Percentiles rank a stretch among this genome's conserved stretches.
Conservation (phyloP, 2,797 vertebrate species). For the Tragelaphus eurycerus region DNA sequence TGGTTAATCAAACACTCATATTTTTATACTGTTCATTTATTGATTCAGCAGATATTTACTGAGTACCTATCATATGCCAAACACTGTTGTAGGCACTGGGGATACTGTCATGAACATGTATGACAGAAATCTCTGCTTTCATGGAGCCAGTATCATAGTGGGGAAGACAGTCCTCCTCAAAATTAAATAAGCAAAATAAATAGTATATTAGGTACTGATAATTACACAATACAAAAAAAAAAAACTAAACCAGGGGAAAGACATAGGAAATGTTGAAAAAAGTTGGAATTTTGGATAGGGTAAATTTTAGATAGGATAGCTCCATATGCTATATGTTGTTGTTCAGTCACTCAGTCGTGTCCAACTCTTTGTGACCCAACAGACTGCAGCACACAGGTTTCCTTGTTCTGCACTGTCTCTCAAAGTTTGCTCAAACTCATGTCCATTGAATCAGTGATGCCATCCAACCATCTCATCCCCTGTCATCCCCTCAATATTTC, state of each 20-base stretch:
- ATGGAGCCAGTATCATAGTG: background rate
- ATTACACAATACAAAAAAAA: conserved; percentile 22
- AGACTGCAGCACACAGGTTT: background rate
- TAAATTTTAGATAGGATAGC: background rate
- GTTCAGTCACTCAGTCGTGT: background rate
- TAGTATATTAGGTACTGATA: background rate
- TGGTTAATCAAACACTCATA: background rate
- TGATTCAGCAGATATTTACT: background rate
- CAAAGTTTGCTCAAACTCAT: background rate
- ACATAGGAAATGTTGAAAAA: background rate
- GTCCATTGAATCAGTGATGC: background rate
- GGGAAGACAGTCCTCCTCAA: background rate
- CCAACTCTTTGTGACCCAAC: background rate
- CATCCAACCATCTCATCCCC: background rate
- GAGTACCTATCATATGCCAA: background rate
- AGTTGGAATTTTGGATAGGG: background rate
- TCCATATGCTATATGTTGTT: background rate
- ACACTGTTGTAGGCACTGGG: background rate
- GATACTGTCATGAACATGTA: background rate
- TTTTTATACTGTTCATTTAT: background rate
- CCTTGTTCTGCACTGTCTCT: background rate
- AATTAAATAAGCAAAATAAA: background rate
- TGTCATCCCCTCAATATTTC: background rate
- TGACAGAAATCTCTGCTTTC: background rate
- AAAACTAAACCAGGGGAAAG: conserved; percentile 24